A percentile compares a stretch with the other conserved stretches of the same genome.
These are phyloP conservation scores for Cettia cetti DNA, from an alignment of 2,113 vertebrate genomes.

Conservation along the genomic window DNA sequence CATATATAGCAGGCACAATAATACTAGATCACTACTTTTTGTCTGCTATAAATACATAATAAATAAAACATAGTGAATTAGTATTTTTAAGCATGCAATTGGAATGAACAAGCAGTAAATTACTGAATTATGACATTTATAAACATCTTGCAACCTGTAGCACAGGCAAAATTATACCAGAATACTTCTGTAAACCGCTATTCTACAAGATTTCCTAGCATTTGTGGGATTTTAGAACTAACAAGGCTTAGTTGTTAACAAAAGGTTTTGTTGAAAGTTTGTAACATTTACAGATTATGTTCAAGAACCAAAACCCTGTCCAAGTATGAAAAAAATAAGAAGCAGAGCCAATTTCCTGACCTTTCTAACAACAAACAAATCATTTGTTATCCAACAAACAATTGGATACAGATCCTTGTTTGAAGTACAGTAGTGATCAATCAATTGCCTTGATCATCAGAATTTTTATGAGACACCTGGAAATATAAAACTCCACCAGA, in stretches of 20 bases:
- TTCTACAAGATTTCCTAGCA: not conserved
- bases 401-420: not conserved
- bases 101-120: not conserved
- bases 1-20: not conserved
- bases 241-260: not conserved
- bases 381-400: not conserved
- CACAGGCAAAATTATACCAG: not conserved
- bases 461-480: not conserved
- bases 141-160: not conserved
- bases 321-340: not conserved
- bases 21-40: not conserved
- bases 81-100: not conserved
- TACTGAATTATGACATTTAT: not conserved
- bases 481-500: not conserved
- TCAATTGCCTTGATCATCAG: not conserved
- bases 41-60: not conserved
- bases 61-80: not conserved
- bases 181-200: not conserved
- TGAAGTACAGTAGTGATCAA: not conserved
- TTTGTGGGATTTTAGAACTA: not conserved
- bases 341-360: not conserved
- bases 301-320: not conserved
- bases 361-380: not conserved
- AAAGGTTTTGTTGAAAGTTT: not conserved
- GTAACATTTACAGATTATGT: not conserved